These are phyloP conservation scores for Hofmannophila pseudospretella DNA, from an alignment of 2,888 invertebrate genomes.

Conservation along the genomic window DNA sequence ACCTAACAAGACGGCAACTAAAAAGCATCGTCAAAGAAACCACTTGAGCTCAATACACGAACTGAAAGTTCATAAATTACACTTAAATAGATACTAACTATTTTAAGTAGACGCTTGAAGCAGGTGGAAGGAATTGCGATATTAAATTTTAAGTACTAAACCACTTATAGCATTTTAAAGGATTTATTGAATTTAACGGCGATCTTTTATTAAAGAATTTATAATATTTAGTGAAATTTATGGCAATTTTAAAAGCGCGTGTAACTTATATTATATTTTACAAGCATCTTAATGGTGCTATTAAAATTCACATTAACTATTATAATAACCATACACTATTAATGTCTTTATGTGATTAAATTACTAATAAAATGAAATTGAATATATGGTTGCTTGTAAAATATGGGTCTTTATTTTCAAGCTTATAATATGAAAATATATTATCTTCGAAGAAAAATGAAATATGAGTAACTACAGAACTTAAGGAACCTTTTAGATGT, in stretches of 20 bases:
- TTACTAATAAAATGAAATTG: conserved; percentile 1
- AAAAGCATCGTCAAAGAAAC: conserved; percentile 36
- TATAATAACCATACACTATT: conserved; percentile 6
- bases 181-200: conserved; percentile 1
- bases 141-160: conserved; percentile 6
- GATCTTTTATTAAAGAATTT: not conserved
- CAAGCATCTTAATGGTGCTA: conserved; percentile 9
- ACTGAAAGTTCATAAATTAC: conserved; percentile 51
- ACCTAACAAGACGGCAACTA: conserved; percentile 39
- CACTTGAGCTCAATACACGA: conserved; percentile 47
- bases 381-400: not conserved
- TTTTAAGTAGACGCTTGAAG: conserved; percentile 34
- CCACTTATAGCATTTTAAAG: conserved; percentile 10
- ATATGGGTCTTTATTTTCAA: conserved; percentile 1
- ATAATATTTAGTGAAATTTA: conserved; percentile 7
- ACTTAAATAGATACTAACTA: conserved; percentile 51
- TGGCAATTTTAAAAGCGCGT: conserved; percentile 6
- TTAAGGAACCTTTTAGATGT: no score
- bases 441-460: no score
- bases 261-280: no score
- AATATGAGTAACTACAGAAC: not conserved
- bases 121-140: conserved; percentile 33
- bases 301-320: conserved; percentile 4
- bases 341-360: conserved; percentile 2
- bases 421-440: no score